These are phyloP conservation scores for Achroia grisella DNA, from an alignment of 1,140 invertebrate genomes.

Conservation along the genomic window DNA sequence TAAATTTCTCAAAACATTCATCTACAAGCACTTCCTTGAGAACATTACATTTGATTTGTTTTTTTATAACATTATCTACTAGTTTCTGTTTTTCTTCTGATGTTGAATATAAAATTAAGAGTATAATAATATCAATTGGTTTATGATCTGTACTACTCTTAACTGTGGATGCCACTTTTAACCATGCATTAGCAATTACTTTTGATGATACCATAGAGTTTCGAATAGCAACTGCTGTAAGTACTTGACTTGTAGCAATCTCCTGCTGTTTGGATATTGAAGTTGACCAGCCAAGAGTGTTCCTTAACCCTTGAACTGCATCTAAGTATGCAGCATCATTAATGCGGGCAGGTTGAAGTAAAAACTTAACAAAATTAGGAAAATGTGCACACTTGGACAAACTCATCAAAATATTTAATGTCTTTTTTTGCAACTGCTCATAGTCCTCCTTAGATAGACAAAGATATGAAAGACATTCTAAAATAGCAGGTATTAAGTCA, in stretches of 20 bases:
- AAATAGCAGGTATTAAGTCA: conserved; percentile 57
- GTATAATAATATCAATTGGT: conserved; percentile 61
- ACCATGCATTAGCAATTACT: conserved; percentile 50
- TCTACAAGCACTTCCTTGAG: conserved; percentile 51
- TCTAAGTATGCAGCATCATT: conserved; percentile 41
- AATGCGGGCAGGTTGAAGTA: conserved; percentile 40
- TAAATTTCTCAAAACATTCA: conserved; percentile 53
- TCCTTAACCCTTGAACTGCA: conserved; percentile 48
- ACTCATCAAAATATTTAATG: conserved; percentile 47
- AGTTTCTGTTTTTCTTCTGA: conserved; percentile 56
- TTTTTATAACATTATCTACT: conserved; percentile 52
- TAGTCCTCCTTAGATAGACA: conserved; percentile 57
- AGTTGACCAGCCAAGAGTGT: conserved; percentile 51
- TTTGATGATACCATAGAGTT: conserved; percentile 62
- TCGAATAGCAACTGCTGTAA: conserved; percentile 59
- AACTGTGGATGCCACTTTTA: conserved; percentile 51
- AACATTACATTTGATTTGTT: conserved; percentile 55
- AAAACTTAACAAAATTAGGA: conserved; percentile 64
- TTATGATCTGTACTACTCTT: conserved; percentile 52
- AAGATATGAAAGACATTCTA: conserved; percentile 64
- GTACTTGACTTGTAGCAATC: conserved; percentile 59
- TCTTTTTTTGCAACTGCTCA: conserved; percentile 50
- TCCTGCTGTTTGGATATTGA: conserved; percentile 33
- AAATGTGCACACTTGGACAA: conserved; percentile 51
- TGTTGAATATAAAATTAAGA: conserved; percentile 55